Base-by-base conservation (phyloP, 2,888 invertebrate species). In the Melanotus villosus region DNA sequence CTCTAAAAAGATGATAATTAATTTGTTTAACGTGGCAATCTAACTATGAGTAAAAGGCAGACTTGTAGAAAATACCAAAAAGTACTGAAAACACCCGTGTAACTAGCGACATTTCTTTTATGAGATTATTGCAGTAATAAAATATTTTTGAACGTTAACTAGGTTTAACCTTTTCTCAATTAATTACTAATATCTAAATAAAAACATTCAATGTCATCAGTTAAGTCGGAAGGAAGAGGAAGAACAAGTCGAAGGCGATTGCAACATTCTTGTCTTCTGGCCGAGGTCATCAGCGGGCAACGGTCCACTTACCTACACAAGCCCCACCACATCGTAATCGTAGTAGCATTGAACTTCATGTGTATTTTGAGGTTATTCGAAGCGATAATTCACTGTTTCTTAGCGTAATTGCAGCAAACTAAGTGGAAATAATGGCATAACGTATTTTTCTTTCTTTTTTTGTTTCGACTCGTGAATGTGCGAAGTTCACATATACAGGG, bases 271-370 rank as follows among this genome's bases (percentile, higher is more conserved):
- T 74, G 74, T 73, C 73, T 73, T 72, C 62, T 72, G 68, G 65
- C 52, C 65, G 77, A 79, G 82, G 83, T 84, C 82, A 84, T 75
- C 73, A 67, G 77, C 82, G 84, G 80, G 73, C 82, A 77, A 80
- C 78, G 83, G 77, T 82, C 82, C 78, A 84, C 83, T 84, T 83
- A 84, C 84, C 84, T 82, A 83, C 82, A 83, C 81, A 77, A 66
- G 75, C 79, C 80, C 82, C 80, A 76, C 80, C 58, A 72, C 59
- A 64, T 59, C 62, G 59, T 66, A 64, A 64, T 58, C 54, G 65
- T 73, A 73, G 75, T 75, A 75, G 73, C 75, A 75, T 75, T 75
- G 75, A 75, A 75, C 75, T 75, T 75, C 72, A 72, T 70, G 52
- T 72, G 64, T 73, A 74, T 73, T 73, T 74, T 70, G 68, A 74